Conservation (phyloP, 2,113 vertebrate species). For the Noctilio leporinus region DNA sequence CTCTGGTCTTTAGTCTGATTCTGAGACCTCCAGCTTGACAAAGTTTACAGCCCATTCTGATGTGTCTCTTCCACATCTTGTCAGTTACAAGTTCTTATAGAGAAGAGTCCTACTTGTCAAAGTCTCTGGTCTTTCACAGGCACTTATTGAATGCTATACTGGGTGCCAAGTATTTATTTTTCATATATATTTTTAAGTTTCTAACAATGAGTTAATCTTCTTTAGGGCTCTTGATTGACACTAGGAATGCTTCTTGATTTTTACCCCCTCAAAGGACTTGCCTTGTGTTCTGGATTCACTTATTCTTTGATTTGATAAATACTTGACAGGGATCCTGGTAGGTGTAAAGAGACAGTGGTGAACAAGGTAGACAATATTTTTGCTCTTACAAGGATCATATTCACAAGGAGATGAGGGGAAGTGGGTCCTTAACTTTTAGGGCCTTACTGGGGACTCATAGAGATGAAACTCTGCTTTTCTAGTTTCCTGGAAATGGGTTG, state of each 20-base stretch:
- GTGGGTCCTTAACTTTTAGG: background rate
- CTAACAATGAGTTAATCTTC: background rate
- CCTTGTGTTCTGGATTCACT: background rate
- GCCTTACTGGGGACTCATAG: background rate
- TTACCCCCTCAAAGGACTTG: background rate
- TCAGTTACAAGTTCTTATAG: background rate
- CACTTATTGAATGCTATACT: background rate
- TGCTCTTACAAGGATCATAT: background rate
- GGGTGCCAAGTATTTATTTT: background rate
- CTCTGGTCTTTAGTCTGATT: background rate
- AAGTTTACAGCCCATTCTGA: background rate
- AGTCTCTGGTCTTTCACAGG: background rate
- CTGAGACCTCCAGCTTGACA: background rate
- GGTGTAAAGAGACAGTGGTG: background rate
- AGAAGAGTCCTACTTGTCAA: background rate
- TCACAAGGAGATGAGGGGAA: background rate
- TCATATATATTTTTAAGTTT: background rate
- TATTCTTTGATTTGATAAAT: background rate
- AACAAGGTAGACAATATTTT: background rate
- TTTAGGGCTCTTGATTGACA: background rate
- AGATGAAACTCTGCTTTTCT: background rate
- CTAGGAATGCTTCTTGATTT: background rate
- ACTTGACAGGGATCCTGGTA: background rate
- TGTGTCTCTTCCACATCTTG: background rate
- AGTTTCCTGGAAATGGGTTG: background rate